A percentile compares a stretch with the other conserved stretches of the same genome.
Conservation (phyloP, 2,888 invertebrate genomes). For the Calliphora vomitoria region DNA sequence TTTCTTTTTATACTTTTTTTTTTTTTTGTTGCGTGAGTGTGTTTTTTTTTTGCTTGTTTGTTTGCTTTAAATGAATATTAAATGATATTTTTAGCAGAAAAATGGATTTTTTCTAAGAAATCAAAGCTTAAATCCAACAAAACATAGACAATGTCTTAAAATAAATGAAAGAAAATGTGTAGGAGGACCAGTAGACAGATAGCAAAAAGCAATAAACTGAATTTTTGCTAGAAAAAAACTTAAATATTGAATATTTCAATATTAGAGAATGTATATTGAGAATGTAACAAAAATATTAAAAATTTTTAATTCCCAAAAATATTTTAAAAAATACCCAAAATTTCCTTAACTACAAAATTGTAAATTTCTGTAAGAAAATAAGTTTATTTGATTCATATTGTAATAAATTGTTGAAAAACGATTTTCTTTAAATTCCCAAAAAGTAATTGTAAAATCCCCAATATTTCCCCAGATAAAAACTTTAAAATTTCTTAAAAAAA, state of each 20-base stretch:
- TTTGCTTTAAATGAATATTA: background rate
- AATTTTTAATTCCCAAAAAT: background rate
- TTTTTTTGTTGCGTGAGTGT: background rate
- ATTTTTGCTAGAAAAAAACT: background rate
- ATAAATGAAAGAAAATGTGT: slow-evolving; percentile 18
- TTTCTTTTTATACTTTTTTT: background rate
- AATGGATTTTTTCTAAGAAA: background rate
- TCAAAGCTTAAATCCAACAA: too few relatives aligned
- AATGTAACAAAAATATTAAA: background rate
- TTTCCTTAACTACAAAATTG: too few relatives aligned
- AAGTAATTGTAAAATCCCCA: background rate
- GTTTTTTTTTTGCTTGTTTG: background rate
- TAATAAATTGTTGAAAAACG: too few relatives aligned
- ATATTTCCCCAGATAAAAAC: background rate
- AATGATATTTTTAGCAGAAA: background rate
- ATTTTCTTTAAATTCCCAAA: background rate
- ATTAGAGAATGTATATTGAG: too few relatives aligned
- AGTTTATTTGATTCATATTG: too few relatives aligned
- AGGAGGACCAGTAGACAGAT: background rate
- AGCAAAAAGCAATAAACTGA: background rate
- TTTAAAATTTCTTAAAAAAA: too few relatives aligned
- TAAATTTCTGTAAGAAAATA: too few relatives aligned
- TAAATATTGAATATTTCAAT: background rate
- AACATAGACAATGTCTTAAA: background rate
- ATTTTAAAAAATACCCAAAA: background rate